Evolutionary conservation across 2,888 invertebrate genomes (phyloP).

Genomic region (Tenthredo notha): DNA sequence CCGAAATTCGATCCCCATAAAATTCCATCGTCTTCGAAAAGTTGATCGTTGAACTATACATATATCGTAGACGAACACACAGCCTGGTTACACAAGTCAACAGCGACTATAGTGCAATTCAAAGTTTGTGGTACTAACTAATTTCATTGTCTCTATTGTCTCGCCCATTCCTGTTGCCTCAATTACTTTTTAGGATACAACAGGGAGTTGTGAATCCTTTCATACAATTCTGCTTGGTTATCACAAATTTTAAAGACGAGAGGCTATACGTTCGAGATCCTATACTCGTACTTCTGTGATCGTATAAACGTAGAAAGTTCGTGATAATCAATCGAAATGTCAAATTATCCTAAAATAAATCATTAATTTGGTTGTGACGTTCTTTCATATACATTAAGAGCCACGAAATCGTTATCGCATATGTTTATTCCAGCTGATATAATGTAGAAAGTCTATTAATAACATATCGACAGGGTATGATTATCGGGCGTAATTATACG

Average conservation of each 20-base stretch:
- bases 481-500: constrained; percentile 2
- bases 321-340: not conserved
- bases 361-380: not conserved
- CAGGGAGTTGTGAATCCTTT: constrained; percentile 22
- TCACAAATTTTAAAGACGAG: constrained; percentile 7
- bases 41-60: not conserved
- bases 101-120: constrained; percentile 27
- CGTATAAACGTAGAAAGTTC: not conserved
- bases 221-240: not conserved
- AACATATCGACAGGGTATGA: constrained; percentile 16
- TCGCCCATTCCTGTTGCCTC: not conserved
- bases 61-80: not conserved
- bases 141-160: constrained; percentile 26
- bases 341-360: not conserved
- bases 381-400: not conserved
- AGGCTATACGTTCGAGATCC: not conserved
- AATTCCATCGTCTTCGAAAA: constrained; percentile 13
- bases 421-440: not conserved
- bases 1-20: not conserved
- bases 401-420: not conserved
- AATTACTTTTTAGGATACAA: constrained; percentile 40
- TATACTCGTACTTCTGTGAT: not conserved
- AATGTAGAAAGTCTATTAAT: not conserved
- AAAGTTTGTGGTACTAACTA: constrained; percentile 19
- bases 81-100: not conserved